Evolutionary conservation across 1,140 invertebrate species (phyloP), one percentile per base, ranked within the genome.

Genomic region (Drosophila lacteicornis): DNA sequence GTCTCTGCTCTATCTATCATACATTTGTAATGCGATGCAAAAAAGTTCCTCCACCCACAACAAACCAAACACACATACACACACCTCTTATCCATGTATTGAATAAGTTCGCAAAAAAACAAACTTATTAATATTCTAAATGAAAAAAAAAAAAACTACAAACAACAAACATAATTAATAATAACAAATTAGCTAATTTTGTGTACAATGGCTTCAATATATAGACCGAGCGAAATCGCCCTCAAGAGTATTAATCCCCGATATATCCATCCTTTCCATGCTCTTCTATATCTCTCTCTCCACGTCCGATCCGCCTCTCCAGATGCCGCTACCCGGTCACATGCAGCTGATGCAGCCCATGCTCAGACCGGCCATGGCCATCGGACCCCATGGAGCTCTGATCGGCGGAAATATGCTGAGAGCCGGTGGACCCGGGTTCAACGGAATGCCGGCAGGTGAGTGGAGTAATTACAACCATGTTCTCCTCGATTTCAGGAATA

Each of bases 381-480:
- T 95, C 43, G 95, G 94, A 69, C 96, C 96, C 79, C 95, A 96
- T 76, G 95, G 95, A 77, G 94, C 96, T 76, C 95, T 95, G 91
- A 94, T 94, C 65, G 95, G 95, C 91, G 94, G 95, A 91, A 95
- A 96, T 94, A 95, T 97, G 94, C 94, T 96, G 94, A 95, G 96
- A 91, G 96, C 95, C 82, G 95, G 94, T 82, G 95, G 94, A 83
- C 94, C 95, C 92, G 94, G 67, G 22, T 30, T 92, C 33, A 74
- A 69, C 11, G 91, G 95, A 91, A 94, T 96, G 93, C 95, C 95
- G 73, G 95, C 96, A 95, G 95, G 96, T 96, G 94, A 94, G 95
- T 95, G 2, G 8, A 40, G 19, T 12, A 9, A 46, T n/a, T 9
- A 56, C 49, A 17, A 22, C 2, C 27, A 30, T 30, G 22, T 46